These are phyloP conservation scores for Nematopogon swammerdamellus DNA, from an alignment of 2,888 invertebrate species.

Conservation along the genomic window DNA sequence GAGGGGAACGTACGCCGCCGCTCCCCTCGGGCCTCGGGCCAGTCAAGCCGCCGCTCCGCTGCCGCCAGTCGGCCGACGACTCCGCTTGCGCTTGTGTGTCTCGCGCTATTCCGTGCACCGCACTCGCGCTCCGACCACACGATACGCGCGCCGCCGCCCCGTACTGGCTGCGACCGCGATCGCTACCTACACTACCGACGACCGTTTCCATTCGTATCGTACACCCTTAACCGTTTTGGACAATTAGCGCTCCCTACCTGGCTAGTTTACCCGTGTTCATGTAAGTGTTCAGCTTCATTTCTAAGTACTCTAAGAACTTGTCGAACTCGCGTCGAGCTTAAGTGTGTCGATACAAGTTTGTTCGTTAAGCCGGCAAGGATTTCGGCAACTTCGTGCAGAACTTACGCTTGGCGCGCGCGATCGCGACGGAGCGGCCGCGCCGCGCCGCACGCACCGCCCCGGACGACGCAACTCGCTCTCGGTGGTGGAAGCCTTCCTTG, in stretches of 20 bases:
- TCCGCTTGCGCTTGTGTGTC: slow-evolving; percentile 56
- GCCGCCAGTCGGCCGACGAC: slow-evolving; percentile 60
- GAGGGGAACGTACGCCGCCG: neutral
- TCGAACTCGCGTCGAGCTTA: slow-evolving; percentile 39
- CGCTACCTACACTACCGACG: slow-evolving; percentile 35
- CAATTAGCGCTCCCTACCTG: slow-evolving; percentile 47
- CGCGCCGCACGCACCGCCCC: neutral
- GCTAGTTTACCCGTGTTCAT: slow-evolving; percentile 54
- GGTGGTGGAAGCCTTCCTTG: slow-evolving; percentile 11
- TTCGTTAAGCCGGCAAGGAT: slow-evolving; percentile 10
- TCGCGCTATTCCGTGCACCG: slow-evolving; percentile 56
- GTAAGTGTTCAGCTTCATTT: slow-evolving; percentile 52
- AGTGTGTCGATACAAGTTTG: slow-evolving; percentile 49
- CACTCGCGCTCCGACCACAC: slow-evolving; percentile 51
- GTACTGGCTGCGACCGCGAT: slow-evolving; percentile 61
- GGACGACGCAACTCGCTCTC: neutral
- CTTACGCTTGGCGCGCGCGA: neutral
- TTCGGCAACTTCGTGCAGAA: neutral
- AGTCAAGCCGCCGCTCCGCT: slow-evolving; percentile 26
- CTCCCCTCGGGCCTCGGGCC: slow-evolving; percentile 19
- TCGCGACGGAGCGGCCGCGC: neutral
- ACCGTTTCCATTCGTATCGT: slow-evolving; percentile 29
- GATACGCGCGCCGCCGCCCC: slow-evolving; percentile 52
- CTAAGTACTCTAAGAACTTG: slow-evolving; percentile 33
- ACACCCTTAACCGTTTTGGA: slow-evolving; percentile 32